Conservation (phyloP, 2,797 vertebrate genomes). For the Tauraco hartlaubi region DNA sequence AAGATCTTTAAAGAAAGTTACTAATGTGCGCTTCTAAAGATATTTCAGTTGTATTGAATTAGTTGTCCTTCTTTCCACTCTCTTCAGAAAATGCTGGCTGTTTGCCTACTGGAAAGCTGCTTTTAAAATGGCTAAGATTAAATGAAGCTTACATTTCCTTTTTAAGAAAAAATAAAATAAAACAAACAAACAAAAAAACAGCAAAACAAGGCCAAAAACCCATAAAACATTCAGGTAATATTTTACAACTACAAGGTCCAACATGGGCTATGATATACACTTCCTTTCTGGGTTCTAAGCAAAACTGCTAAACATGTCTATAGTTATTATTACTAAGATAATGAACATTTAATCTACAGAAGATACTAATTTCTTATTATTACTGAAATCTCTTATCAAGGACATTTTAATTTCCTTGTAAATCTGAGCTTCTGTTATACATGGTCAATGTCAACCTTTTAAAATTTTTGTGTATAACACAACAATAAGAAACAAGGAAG, state of each 20-base stretch:
- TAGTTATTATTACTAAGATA: not conserved
- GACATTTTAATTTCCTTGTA: not conserved
- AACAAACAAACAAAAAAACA: not conserved
- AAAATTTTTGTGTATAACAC: not conserved
- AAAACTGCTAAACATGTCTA: not conserved
- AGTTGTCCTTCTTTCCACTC: not conserved
- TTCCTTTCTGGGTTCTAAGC: not conserved
- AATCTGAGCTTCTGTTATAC: not conserved
- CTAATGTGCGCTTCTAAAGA: not conserved
- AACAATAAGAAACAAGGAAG: not conserved
- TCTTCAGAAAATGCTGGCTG: not conserved
- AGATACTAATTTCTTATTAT: not conserved
- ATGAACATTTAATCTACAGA: not conserved
- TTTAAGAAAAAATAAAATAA: not conserved
- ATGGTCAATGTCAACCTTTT: not conserved
- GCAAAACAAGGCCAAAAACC: not conserved
- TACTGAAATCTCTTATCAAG: not conserved
- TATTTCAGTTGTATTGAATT: not conserved
- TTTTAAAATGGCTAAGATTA: not conserved
- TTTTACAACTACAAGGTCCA: not conserved
- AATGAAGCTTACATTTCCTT: not conserved
- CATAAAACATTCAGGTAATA: not conserved
- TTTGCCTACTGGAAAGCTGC: not conserved
- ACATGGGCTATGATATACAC: fast-evolving
- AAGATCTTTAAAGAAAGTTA: not conserved